Base-by-base conservation (phyloP, 2,797 vertebrate genomes). In the Podarcis lilfordi region DNA sequence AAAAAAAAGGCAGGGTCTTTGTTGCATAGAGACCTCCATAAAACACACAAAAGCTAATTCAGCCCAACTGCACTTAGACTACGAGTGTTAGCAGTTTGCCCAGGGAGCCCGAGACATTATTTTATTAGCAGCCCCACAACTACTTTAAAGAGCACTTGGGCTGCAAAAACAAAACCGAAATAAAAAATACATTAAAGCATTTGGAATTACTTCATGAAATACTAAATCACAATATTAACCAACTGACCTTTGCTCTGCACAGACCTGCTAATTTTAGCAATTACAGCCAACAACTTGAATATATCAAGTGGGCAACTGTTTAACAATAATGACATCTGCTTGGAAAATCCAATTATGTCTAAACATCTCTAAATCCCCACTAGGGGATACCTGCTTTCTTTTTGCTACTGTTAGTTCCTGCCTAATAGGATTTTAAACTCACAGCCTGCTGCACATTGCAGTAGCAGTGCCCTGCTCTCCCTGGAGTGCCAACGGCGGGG, bases 181-280 rank as follows among this genome's bases (percentile, higher is more conserved):
- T 61, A 91, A 95, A 93, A 92, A 94, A 95, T 91, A 94, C 95
- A 95, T 95, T 94, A 95, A 96, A 95, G 93, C 92, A 85, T 93
- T 89, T 92, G 89, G 96, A 95, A 96, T 96, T 96, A 97, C 95
- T 97, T 96, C 96, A 96, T 97, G 96, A 96, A 96, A 95, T 94
- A 93, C 95, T 95, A 95, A 94, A 91, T 94, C 85, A 96, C 88
- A 59, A 95, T 96, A 95, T 96, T 96, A 97, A 97, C 96, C 81
- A 81, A 91, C 95, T 95, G 98, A 98, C 98, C 98, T 97, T 97
- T 97, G 97, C 96, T 98, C 97, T 96, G 91, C 32, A 86, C 96
- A 96, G 97, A 98, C 97, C 97, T 97, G 97, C 97, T 98, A 98
- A 98, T 98, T 97, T 97, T 97, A 95, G 96, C 97, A 97, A 97